Evolutionary conservation across 2,797 vertebrate species (phyloP).

Genomic region (Poeciliopsis presidionis): DNA sequence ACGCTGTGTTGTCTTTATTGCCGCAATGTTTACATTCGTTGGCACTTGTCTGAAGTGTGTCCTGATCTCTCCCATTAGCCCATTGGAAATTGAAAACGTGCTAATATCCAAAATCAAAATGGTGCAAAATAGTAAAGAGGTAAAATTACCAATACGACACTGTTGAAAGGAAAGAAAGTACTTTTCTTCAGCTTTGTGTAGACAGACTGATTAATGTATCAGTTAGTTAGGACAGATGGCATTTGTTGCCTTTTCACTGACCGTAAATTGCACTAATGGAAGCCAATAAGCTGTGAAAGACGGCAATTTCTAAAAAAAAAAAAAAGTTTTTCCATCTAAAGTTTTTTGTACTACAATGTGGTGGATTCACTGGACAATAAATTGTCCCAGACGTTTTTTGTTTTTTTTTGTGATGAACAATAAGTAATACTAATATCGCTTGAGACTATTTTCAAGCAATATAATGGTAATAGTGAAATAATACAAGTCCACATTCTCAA

Average conservation of each 20-base stretch:
- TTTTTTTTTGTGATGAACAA: no score
- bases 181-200: not conserved
- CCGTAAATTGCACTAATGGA: no score
- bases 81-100: not conserved
- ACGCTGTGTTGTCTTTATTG: slow-evolving; percentile 76
- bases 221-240: not conserved
- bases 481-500: no score
- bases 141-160: not conserved
- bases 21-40: slow-evolving; percentile 83
- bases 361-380: no score
- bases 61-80: slow-evolving; percentile 40
- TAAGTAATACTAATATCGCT: no score
- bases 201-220: not conserved
- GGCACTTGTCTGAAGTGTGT: slow-evolving; percentile 81
- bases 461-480: not conserved
- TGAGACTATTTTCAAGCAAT: no score
- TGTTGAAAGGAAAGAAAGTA: not conserved
- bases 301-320: no score
- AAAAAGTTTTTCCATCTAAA: no score
- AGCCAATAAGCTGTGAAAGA: no score
- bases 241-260: not conserved
- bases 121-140: not conserved
- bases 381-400: no score
- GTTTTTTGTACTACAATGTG: no score
- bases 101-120: not conserved